Base-by-base conservation (phyloP, 2,113 vertebrate genomes). In the Gallinago jamesoni region DNA sequence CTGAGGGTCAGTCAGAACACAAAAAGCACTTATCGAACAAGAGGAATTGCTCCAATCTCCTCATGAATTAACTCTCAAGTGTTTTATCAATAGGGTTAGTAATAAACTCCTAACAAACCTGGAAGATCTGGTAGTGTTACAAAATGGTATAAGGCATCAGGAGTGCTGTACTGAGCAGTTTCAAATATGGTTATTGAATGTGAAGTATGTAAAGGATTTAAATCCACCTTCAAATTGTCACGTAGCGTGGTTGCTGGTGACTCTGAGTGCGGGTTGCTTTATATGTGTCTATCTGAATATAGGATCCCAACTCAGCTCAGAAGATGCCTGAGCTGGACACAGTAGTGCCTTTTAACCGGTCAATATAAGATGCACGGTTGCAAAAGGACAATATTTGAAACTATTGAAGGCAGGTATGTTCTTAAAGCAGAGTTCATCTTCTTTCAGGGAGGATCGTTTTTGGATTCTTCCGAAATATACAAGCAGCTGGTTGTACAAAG, bases 231-330 rank as follows among this genome's bases (percentile, higher is more conserved):
- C 30, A 12, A 28, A 7, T 7, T 64, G 25, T 59, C 85, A 27
- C 10, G 9, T 27, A 62, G 14, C 23, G 35, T 66, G 28, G 3
- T 14, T 75, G 50, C 50, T 83, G 56, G 33, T 35, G 35, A 10
- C 48, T 60, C 22, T 28, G 31, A 33, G 12, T 7, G 18, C 50
- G 59, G 64, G 43, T 59, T 78, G 33, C 43, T 82, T 35, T 7
- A 1, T n/a, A 2, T 24, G 24, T n/a, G 24, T 45, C 14, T 80
- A 2, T 30, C 4, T 5, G 56, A 27, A 18, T 0, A 14, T 5
- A 53, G 24, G 31, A 63, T 73, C 62, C 62, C 57, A 63, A 50
- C 35, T 31, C 55, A 50, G 41, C 52, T 59, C 43, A 30, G 15
- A n/a, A 64, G 30, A 31, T 68, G 9, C 17, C 48, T 53, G 18